phyloP scores from a whole-genome alignment of 1,140 invertebrate genomes.

The Gonatopus flavifemur region DNA sequence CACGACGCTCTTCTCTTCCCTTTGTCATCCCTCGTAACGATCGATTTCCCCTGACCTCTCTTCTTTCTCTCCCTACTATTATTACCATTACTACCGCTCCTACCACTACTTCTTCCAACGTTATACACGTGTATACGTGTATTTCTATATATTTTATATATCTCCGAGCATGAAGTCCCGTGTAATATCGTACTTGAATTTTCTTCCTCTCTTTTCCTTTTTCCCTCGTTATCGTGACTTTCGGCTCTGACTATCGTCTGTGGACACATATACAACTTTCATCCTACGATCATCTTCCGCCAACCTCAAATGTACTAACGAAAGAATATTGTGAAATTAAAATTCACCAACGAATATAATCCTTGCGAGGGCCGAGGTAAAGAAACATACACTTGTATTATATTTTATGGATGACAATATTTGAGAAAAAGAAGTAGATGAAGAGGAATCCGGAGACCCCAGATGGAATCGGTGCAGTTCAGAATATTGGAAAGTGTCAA shows the following conservation, averaged over 20 bases:
- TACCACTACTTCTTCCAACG: constrained; percentile 2
- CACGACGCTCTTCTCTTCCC: constrained; percentile 22
- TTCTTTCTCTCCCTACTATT: constrained; percentile 12
- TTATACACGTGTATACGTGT: too few species aligned
- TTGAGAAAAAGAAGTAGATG: constrained; percentile 17
- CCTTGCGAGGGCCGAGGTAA: too few species aligned
- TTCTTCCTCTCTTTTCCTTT: constrained; percentile 22
- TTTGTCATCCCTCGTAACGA: too few species aligned
- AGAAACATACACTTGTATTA: too few species aligned
- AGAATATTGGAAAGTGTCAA: constrained; percentile 55
- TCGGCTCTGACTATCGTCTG: too few species aligned
- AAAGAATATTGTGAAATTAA: background rate
- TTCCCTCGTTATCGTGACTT: constrained; percentile 38
- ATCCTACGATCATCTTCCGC: background rate
- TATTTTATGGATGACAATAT: too few species aligned
- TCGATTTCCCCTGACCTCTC: constrained; percentile 17
- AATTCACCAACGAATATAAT: too few species aligned
- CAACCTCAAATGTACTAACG: background rate
- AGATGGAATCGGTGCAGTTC: constrained; percentile 55
- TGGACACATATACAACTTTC: too few species aligned
- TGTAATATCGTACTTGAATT: constrained; percentile 46
- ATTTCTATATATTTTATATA: too few species aligned
- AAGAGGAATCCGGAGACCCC: constrained; percentile 31
- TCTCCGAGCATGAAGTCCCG: constrained; percentile 31
- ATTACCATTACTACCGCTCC: constrained; percentile 30